phyloP scores from a whole-genome alignment of 2,888 invertebrate genomes.

The Diloba caeruleocephala region DNA sequence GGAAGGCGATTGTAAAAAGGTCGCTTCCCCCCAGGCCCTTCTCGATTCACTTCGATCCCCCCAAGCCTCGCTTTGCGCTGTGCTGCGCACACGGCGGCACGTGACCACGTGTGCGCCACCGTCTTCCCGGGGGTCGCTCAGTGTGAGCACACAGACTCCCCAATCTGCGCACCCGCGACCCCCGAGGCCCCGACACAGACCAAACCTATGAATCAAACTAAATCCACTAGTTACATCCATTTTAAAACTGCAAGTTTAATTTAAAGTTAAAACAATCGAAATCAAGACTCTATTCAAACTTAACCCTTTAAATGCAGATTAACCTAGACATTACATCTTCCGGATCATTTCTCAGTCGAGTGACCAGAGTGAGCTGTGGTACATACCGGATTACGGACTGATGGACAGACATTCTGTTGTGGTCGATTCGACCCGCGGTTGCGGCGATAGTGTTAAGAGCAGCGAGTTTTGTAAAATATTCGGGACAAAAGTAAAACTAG shows the following conservation, averaged over 20 bases:
- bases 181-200: too few relatives aligned
- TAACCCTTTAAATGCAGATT: slow-evolving; percentile 27
- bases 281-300: slow-evolving; percentile 11
- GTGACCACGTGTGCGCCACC: too few relatives aligned
- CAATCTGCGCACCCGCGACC: too few relatives aligned
- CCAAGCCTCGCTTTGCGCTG: too few relatives aligned
- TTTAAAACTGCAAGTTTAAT: neutral
- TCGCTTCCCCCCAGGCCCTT: too few relatives aligned
- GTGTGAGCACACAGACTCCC: too few relatives aligned
- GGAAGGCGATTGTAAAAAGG: too few relatives aligned
- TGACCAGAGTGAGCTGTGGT: slow-evolving; percentile 32
- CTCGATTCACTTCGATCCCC: too few relatives aligned
- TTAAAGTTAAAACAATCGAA: slow-evolving; percentile 9
- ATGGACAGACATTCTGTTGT: slow-evolving; percentile 40
- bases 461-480: too few relatives aligned
- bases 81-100: too few relatives aligned
- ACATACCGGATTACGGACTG: slow-evolving; percentile 45
- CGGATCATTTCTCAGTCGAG: slow-evolving; percentile 45
- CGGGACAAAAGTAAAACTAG: too few relatives aligned
- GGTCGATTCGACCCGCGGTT: slow-evolving; percentile 37
- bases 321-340: slow-evolving; percentile 43
- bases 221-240: neutral
- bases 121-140: too few relatives aligned
- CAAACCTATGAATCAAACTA: neutral
- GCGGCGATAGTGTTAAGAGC: slow-evolving; percentile 23